Evolutionary conservation across 2,113 vertebrate genomes (phyloP), one percentile per base, ranked within the genome.

Genomic region (Zosterops japonicus): DNA sequence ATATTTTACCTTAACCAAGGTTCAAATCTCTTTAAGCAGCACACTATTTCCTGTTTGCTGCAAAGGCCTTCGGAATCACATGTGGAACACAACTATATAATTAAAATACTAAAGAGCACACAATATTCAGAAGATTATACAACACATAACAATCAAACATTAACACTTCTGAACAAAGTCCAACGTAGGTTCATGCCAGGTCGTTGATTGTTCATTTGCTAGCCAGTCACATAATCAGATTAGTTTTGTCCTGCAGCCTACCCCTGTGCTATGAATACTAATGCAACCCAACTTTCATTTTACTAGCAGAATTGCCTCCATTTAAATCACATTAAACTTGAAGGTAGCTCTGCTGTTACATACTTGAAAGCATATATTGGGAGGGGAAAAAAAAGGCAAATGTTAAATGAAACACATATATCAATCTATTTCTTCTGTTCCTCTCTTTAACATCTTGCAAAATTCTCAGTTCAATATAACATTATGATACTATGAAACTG

Each of bases 161-260:
- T 92, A 96, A 92, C 76, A 70, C 76, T 77, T 74, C 79, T 41
- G 83, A 95, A 53, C 86, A 50, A 97, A 95, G 91, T 96, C 86
- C 94, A 86, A 11, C 4, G 3, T 8, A 70, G 12, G 70, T 80
- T 83, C 23, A 22, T n/a, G 35, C 76, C 64, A 74, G 55, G 71
- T 61, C 7, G 0, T 50, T 46, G 59, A 83, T 4, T 65, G 59
- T 65, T 88, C 88, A 70, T 74, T 83, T 92, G 63, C 72, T 92
- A 88, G 39, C 46, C 64, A 70, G 59, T 76, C 86, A 74, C 72
- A 50, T 80, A 50, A 90, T 83, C 42, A 63, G 74, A 86, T 80
- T 77, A 74, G 50, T 63, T 94, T 69, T 81, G 33, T 81, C 75
- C 59, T 59, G 67, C 89, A 72, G 78, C 70, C 59, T 80, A 21